Base-by-base conservation (phyloP, 2,113 vertebrate species). In the Gadus macrocephalus region DNA sequence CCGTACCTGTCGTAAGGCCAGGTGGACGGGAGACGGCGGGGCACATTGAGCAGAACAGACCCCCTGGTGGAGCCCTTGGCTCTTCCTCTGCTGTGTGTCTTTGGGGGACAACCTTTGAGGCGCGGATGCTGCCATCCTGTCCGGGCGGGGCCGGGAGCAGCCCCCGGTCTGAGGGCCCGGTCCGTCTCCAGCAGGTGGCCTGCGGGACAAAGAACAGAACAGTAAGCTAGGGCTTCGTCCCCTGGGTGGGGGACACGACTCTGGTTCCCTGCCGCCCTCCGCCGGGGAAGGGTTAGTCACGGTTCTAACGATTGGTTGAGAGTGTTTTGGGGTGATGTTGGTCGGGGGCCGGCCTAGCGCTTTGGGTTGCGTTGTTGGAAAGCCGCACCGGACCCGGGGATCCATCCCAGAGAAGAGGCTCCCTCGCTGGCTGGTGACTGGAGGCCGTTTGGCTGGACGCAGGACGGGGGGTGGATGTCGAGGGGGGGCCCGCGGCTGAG, bases 1-100 rank as follows among this genome's bases (percentile, higher is more conserved):
- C 42, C 82, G 70, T 68, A 93, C 93, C 92, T 92, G 88, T 83
- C 86, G 89, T 59, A 93, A 76, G 31, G 88, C 83, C 16, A 31
- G 80, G 25, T 87, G 90, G 71, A 94, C 35, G 0, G 90, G 85
- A 65, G 91, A 92, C 0, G 81, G 31, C 31, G 82, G 77, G 12
- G 75, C 66, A 56, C 53, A 38, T 77, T 63, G 42, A 49, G 42
- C 42, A 49, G 42, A 9, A 49, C 42, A 49, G 42, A 49, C 42
- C 42, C 11, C 42, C 42, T 49, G 42, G 42, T 49, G 8, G 42
- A 49, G 42, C 12, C 1, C 42, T 7, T 49, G 42, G 42, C 42
- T 49, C 7, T 49, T 2, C 42, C 2, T 49, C 42, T 49, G 42
- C 42, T 9, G 42, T 35, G 31, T 1, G 42, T 49, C 42, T 9